phyloP scores from a whole-genome alignment of 2,888 invertebrate species.

The Microplitis manilae region DNA sequence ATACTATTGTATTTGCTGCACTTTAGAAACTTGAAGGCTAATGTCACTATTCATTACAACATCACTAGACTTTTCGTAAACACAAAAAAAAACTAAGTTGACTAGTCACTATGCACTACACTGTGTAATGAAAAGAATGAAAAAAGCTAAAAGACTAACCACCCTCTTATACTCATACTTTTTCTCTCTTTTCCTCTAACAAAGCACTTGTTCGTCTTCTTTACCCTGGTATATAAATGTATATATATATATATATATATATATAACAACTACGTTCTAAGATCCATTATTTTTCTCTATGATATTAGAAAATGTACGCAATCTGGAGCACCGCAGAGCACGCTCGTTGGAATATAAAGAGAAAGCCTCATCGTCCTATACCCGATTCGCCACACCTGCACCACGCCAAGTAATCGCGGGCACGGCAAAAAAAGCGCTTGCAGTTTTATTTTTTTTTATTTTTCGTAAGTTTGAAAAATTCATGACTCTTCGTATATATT shows the following conservation, averaged over 20 bases:
- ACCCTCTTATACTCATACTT: not conserved
- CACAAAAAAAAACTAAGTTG: not conserved
- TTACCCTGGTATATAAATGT: not conserved
- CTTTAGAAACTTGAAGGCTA: constrained; percentile 2
- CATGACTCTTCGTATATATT: constrained; percentile 8
- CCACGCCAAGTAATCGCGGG: constrained; percentile 43
- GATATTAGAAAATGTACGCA: constrained; percentile 45
- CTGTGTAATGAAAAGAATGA: not conserved
- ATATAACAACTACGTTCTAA: not conserved
- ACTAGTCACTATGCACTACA: not conserved
- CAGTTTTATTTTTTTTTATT: constrained; percentile 13
- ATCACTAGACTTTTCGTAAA: not conserved
- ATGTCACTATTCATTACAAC: constrained; percentile 10
- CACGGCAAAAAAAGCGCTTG: constrained; percentile 37
- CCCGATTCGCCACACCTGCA: constrained; percentile 29
- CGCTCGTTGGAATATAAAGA: constrained; percentile 51
- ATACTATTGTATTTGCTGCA: not conserved
- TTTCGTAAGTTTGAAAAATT: not conserved
- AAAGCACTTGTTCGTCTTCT: constrained; percentile 23
- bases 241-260: not conserved
- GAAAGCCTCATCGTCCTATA: constrained; percentile 52
- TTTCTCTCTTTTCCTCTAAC: not conserved
- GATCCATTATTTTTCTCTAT: constrained; percentile 34
- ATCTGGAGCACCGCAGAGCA: constrained; percentile 36
- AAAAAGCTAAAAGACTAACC: not conserved